Evolutionary conservation across 2,113 vertebrate species (phyloP), one percentile per base, ranked within the genome.

Genomic region (Pluvianellus socialis): DNA sequence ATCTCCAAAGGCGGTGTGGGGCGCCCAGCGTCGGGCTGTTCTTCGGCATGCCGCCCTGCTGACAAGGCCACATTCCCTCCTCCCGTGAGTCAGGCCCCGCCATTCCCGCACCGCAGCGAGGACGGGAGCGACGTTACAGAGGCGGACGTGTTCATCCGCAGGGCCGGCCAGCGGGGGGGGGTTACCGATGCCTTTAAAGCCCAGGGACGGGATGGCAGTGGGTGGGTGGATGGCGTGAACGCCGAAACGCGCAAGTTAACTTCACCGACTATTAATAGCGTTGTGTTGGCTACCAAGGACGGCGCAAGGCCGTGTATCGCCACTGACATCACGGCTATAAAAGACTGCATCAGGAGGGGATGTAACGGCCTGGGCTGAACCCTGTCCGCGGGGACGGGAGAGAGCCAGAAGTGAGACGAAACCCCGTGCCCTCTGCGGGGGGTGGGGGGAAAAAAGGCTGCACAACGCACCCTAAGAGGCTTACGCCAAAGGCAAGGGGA

Each of bases 61-160:
- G 32, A 44, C 4, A 27, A 28, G 1, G 4, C 65, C 52, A 21
- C 1, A 2, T 35, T 61, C 22, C 17, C 32, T 45, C 5, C 50
- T 67, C 23, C 1, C 0, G 3, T 15, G 1, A 45, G n/a, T 4
- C 35, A 12, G 52, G 52, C 38, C 72, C 65, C 1, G 3, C 50
- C 10, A 10, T 19, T 18, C 62, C 42, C 74, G 32, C 62, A 22
- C 23, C 24, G 18, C 65, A 18, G 59, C 1, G 8, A 35, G 47
- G 1, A 1, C 0, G 0, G 6, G 33, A 62, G 23, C 0, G 4
- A 10, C 2, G 2, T 11, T 45, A 56, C 28, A 42, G 16, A 42
- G 2, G 7, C 0, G 5, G 33, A 4, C 7, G 18, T 0, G 2
- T n/a, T 56, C 21, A 10, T 12, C 20, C 0, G 12, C 49, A 50